These are phyloP conservation scores for Cetoscarus ocellatus DNA, from an alignment of 2,797 vertebrate species.

Conservation along the genomic window DNA sequence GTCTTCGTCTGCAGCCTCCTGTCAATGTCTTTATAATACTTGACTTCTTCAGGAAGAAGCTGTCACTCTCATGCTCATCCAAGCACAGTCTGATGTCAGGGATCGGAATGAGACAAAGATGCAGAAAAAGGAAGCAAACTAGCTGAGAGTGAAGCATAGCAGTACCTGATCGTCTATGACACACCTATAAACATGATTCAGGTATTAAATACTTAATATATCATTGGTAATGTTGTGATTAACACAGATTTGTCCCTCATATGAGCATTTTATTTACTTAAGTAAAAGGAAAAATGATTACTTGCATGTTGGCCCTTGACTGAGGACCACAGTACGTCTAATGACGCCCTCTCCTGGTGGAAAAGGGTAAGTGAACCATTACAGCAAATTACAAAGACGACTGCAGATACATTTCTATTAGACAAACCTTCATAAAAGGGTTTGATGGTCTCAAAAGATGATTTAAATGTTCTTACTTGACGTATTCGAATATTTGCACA, in stretches of 20 bases:
- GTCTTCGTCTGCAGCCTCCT: too few species aligned
- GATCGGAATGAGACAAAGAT: conserved; percentile 12
- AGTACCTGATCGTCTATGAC: not conserved
- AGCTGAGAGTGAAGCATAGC: not conserved
- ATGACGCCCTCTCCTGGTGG: conserved; percentile 54
- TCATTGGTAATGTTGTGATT: too few species aligned
- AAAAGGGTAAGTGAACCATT: not conserved
- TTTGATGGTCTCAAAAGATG: too few species aligned
- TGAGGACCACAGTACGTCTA: not conserved
- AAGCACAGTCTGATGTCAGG: conserved; percentile 32
- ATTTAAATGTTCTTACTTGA: too few species aligned
- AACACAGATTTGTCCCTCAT: too few species aligned
- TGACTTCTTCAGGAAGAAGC: conserved; percentile 17
- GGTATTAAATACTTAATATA: too few species aligned
- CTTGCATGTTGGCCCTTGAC: not conserved
- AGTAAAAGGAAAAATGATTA: not conserved
- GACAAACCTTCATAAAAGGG: not conserved
- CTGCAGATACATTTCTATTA: not conserved
- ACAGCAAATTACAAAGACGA: not conserved
- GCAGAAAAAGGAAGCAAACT: not conserved
- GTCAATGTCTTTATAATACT: too few species aligned
- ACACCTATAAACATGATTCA: too few species aligned
- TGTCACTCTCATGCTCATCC: conserved; percentile 41
- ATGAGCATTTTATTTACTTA: too few species aligned
- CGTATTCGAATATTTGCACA: too few species aligned